phyloP scores from a whole-genome alignment of 2,113 vertebrate species.

The Chlorocebus sabaeus region DNA sequence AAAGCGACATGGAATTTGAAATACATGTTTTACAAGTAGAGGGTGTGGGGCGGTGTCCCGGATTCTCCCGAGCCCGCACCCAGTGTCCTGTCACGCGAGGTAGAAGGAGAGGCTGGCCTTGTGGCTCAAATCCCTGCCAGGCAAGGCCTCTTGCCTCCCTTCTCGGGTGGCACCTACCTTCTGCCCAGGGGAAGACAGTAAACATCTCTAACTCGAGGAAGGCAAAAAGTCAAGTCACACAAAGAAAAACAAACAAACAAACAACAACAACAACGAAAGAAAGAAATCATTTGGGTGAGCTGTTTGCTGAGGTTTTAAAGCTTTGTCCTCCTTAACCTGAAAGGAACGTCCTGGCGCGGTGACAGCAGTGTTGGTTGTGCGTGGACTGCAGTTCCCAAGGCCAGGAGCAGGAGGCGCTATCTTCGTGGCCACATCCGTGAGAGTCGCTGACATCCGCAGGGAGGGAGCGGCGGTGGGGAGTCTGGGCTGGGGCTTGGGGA shows the following conservation, averaged over 20 bases:
- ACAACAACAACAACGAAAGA: background rate
- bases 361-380: too few relatives aligned
- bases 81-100: conserved; percentile 45
- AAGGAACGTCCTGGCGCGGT: background rate
- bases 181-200: background rate
- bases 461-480: background rate
- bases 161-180: background rate
- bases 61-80: conserved; percentile 19
- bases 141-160: background rate
- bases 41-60: background rate
- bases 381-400: background rate
- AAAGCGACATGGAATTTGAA: conserved; percentile 37
- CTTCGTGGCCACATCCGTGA: fast-evolving
- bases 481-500: background rate
- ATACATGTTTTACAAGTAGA: conserved; percentile 43
- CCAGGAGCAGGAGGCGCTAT: background rate
- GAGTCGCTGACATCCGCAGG: too few relatives aligned
- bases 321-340: background rate
- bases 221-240: background rate
- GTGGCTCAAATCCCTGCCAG: background rate
- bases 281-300: background rate
- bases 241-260: background rate
- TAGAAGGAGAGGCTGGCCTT: background rate
- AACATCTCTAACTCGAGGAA: background rate
- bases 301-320: background rate